phyloP scores from a whole-genome alignment of 2,797 vertebrate genomes.

The Eleutherodactylus coqui region DNA sequence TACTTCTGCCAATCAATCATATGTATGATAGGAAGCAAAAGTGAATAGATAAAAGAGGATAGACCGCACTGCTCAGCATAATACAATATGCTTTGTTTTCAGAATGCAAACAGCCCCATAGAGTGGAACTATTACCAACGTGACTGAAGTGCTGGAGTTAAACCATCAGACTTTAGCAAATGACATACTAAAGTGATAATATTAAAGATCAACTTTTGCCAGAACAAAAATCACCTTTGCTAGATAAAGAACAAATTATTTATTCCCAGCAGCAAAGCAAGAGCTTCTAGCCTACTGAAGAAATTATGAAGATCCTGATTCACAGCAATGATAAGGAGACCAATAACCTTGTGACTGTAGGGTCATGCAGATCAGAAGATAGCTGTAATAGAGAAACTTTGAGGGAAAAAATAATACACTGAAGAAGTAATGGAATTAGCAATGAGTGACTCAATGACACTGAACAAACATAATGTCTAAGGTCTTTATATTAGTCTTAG shows the following conservation, averaged over 20 bases:
- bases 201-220: constrained; percentile 32
- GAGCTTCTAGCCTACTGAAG: constrained; percentile 20
- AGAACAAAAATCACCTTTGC: constrained; percentile 30
- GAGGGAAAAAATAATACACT: neutral
- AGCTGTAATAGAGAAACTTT: constrained; percentile 42
- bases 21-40: too few species aligned
- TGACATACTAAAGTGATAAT: constrained; percentile 34
- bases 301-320: constrained; percentile 41
- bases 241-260: constrained; percentile 31
- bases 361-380: constrained; percentile 25
- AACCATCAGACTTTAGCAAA: neutral
- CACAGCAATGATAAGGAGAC: constrained; percentile 38
- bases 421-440: neutral
- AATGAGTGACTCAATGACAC: neutral
- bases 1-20: too few species aligned
- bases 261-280: constrained; percentile 38
- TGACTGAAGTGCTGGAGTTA: neutral
- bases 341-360: constrained; percentile 11
- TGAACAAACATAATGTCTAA: neutral
- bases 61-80: too few species aligned
- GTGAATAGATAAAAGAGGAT: too few species aligned
- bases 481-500: too few species aligned
- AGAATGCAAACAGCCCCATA: neutral
- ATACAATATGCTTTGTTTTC: too few species aligned
- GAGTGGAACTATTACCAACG: neutral